Evolutionary conservation across 1,140 invertebrate species (phyloP), one percentile per base, ranked within the genome.

Genomic region (Caenorhabditis elegans): DNA sequence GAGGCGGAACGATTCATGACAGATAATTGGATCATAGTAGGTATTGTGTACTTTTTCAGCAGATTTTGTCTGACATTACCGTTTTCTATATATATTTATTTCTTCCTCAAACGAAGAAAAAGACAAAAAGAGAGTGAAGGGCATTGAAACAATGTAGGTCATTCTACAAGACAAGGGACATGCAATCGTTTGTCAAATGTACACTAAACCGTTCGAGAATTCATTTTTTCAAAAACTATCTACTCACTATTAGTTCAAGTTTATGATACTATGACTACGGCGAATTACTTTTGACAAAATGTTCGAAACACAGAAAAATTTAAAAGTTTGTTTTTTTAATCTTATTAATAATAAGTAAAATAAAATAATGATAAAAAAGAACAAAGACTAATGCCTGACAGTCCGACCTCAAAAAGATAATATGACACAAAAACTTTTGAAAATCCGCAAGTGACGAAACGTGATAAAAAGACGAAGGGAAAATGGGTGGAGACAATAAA

Each of bases 381-480:
- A 39, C 60, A 70, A 70, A 70, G 60, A 70, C 34, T 70, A n/a
- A 70, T 39, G 60, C 22, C 3, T 22, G n/a, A 70, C 11, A 22
- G 28, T 3, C 3, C 34, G 2, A 43, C 28, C n/a, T 39, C 60
- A 39, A 1, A 17, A 24, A 4, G 49, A 24, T n/a, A n/a, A 26
- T 39, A 34, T n/a, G n/a, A n/a, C n/a, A n/a, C n/a, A n/a, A n/a
- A n/a, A 39, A 70, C 60, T 70, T 70, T 70, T 70, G 60, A 70
- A 70, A 70, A 43, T 70, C 60, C 34, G 60, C 31, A 60, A 17
- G 19, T 26, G 51, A 28, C 11, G 15, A 65, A 15, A 22, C 13
- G 17, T 34, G 53, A 60, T 60, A 19, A 22, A 70, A 36, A 39
- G 24, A 28, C 11, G 26, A n/a, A 39, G 11, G 13, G 19, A n/a